Evolutionary conservation across 2,888 invertebrate genomes (phyloP), one percentile per base, ranked within the genome.

Genomic region (Drosophila barbarae): DNA sequence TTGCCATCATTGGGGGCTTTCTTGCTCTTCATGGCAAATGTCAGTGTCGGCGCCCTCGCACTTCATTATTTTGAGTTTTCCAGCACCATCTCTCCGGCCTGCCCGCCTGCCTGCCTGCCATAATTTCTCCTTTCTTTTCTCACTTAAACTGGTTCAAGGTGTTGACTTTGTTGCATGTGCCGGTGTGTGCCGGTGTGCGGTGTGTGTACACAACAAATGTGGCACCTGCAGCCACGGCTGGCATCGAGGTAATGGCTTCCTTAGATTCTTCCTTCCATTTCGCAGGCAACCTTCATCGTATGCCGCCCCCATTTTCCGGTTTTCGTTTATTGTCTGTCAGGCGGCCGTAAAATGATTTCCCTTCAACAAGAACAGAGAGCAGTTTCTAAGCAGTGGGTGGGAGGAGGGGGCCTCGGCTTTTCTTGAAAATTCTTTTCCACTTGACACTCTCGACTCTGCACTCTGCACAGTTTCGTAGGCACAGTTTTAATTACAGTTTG

Each of bases 11-110:
- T 28, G 36, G 54, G 21, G 50, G 55, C 36, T 51, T 55, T 50
- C 55, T 36, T 56, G 56, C 56, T 46, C 46, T 39, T 39, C 44
- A 26, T 18, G 59, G 59, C 57, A 60, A 60, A 52, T 63, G 61
- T 63, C 61, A 63, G 61, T 65, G 55, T 63, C 61, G 61, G 61
- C 61, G 65, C 55, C 65, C 55, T 74, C 77, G 75, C 78, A 82
- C 79, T 79, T 79, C 83, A 79, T 79, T 79, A 79, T 79, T 79
- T 80, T 82, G 82, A 83, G 83, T 72, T 80, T 72, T 61, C 65
- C 65, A 55, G 68, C 58, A 38, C 7, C 23, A 61, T 30, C 39
- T 51, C 55, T 36, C 46, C 46, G 23, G 21, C 67, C 35, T 47
- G n/a, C 35, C 18, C 0, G 12, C 34, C n/a, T n/a, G 36, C 36